Evolutionary conservation across 2,888 invertebrate species (phyloP), one percentile per base, ranked within the genome.

Genomic region (Ophraella communa): DNA sequence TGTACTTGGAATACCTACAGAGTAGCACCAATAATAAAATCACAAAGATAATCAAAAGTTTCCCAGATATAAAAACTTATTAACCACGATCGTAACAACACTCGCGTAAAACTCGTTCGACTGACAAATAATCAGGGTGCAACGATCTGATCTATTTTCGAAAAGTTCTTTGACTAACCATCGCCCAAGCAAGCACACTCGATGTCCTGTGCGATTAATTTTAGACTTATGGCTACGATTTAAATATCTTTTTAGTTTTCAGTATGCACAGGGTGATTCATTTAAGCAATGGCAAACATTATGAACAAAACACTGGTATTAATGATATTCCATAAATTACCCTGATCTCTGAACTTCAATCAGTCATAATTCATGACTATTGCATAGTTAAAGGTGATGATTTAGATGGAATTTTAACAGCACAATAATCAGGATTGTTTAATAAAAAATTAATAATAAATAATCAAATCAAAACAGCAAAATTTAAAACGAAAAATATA

Each of bases 91-190:
- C 5, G n/a, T n/a, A 39, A 39, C 17, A 30, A 39, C 39, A 39
- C 39, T n/a, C 39, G 14, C 39, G 39, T 17, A 7, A 7, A 14
- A 17, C 39, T 18, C 49, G 27, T 51, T 51, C 54, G 39, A 54
- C 23, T 21, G 35, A 54, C 17, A 20, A 14, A 11, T 23, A 2
- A 30, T 62, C 65, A 42, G 54, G 49, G 65, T 62, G 57, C 65
- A 65, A 61, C 49, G 65, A 35, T 21, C 65, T 24, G 44, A 21
- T 62, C 65, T 65, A 65, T 65, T 65, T 65, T 54, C 11, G 58
- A 23, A 51, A 20, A 54, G 57, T 58, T 65, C 61, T 61, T 65
- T 53, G 42, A 57, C 51, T 35, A 21, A 59, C 59, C 56, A 45
- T 18, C 20, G 11, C 20, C 10, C 47, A 47, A 45, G 8, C 18